Conservation (phyloP, 2,113 vertebrate species). For the Hyla sarda region DNA sequence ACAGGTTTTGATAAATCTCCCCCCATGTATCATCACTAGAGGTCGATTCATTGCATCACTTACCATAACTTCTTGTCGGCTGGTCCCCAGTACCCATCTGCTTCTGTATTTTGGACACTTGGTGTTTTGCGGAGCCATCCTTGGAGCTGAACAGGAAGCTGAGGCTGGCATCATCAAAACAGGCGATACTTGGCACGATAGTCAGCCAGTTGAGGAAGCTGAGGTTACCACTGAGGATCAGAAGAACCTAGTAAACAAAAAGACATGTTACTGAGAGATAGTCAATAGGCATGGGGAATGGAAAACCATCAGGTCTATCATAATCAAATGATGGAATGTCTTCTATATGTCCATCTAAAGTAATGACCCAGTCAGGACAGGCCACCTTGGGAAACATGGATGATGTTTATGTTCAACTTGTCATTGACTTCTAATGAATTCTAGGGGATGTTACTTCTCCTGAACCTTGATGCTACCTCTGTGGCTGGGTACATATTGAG, state of each 20-base stretch:
- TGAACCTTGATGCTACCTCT: neutral
- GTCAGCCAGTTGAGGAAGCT: slow-evolving; percentile 98
- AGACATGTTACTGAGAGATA: neutral
- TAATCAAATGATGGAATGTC: neutral
- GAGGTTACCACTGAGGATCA: slow-evolving; percentile 92
- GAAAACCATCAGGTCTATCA: neutral
- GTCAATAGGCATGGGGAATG: neutral
- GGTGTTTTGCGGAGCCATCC: slow-evolving; percentile 63
- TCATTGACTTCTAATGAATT: no score
- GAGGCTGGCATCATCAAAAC: slow-evolving; percentile 87
- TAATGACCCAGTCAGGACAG: neutral
- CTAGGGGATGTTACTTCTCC: neutral
- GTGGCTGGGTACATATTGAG: neutral
- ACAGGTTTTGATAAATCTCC: no score
- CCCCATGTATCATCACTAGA: neutral
- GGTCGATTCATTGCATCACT: slow-evolving; percentile 29
- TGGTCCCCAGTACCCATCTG: neutral
- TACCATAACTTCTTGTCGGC: slow-evolving; percentile 68
- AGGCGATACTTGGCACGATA: slow-evolving; percentile 89
- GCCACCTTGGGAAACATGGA: neutral
- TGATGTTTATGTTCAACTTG: no score
- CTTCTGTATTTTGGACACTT: slow-evolving; percentile 70
- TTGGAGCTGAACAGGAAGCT: slow-evolving; percentile 75
- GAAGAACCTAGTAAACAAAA: slow-evolving; percentile 70
- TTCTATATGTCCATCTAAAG: neutral